Conservation (phyloP, 1,140 invertebrate species). For the Brachystomella parvula region DNA sequence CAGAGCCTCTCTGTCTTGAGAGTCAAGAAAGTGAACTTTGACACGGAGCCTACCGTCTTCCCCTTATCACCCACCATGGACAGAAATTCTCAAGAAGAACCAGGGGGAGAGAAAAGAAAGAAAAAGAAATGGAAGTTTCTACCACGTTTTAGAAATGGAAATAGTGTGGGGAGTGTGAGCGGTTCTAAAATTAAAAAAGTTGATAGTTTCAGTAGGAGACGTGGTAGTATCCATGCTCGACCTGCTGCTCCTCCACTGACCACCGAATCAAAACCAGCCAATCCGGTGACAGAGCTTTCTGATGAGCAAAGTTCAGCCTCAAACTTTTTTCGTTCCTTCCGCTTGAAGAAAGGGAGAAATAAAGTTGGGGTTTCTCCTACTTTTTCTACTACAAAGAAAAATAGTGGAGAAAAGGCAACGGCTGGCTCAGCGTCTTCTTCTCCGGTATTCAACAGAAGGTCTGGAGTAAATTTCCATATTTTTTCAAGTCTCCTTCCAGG, state of each 20-base stretch:
- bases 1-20: background rate
- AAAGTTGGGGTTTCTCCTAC: conserved; percentile 25
- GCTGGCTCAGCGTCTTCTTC: background rate
- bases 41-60: background rate
- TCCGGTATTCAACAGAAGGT: background rate
- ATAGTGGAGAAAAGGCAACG: background rate
- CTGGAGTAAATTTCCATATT: background rate
- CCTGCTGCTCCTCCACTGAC: background rate
- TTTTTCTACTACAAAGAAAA: background rate
- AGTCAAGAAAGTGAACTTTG: background rate
- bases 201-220: conserved; percentile 15
- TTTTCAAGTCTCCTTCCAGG: conserved; percentile 1
- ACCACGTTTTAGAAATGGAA: conserved; percentile 3
- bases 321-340: conserved; percentile 27
- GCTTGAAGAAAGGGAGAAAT: conserved; percentile 27
- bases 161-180: conserved; percentile 11
- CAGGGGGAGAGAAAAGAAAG: conserved; percentile 15
- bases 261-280: background rate
- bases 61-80: background rate
- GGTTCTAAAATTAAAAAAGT: conserved; percentile 3
- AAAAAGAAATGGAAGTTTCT: conserved; percentile 24
- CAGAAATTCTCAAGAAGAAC: conserved; percentile 5
- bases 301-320: conserved; percentile 10
- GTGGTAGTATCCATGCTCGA: conserved; percentile 5
- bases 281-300: background rate